Evolutionary conservation across 37 sponge, comb jelly and placozoan genomes (phyloP), one percentile per base, ranked within the genome.

Genomic region (Cliona cf. orientalis): DNA sequence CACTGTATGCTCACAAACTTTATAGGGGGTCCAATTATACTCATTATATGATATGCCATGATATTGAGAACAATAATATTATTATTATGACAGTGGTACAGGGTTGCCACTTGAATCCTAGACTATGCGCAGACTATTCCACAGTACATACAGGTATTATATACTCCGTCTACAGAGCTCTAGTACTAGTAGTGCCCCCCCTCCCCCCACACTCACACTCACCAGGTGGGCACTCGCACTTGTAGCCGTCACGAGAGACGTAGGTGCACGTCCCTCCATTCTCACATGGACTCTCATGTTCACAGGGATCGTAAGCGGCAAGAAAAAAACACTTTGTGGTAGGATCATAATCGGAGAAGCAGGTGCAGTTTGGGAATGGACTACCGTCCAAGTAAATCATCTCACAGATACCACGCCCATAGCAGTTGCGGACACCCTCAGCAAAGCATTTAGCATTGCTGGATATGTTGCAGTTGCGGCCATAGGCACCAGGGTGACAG

Each of bases 181-280:
- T 19, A 19, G n/a, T n/a, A n/a, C n/a, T n/a, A n/a, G n/a, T n/a
- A n/a, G n/a, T n/a, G n/a, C n/a, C n/a, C n/a, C n/a, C n/a, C n/a
- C n/a, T n/a, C n/a, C n/a, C n/a, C n/a, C n/a, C n/a, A n/a, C n/a
- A n/a, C n/a, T n/a, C n/a, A n/a, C n/a, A 58, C 80, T 80, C 41
- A 80, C 80, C 55, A 38, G 70, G 37, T 34, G 69, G 75, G 31
- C 84, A 84, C 0, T 32, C 41, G 55, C 84, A 84, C 36, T 26
- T 39, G 56, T 84, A 70, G 60, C 58, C 38, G 26, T 37, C 59
- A 25, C 19, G 36, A 26, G 60, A 55, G 26, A 12, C 28, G 22
- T n/a, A 61, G 26, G 12, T 22, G 29, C 76, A 82, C 1, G 63
- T 71, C 0, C 83, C 75, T 12, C 83, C 83, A 83, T 73, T 72